phyloP scores from a whole-genome alignment of 2,113 vertebrate species.

The Perccottus glenii region DNA sequence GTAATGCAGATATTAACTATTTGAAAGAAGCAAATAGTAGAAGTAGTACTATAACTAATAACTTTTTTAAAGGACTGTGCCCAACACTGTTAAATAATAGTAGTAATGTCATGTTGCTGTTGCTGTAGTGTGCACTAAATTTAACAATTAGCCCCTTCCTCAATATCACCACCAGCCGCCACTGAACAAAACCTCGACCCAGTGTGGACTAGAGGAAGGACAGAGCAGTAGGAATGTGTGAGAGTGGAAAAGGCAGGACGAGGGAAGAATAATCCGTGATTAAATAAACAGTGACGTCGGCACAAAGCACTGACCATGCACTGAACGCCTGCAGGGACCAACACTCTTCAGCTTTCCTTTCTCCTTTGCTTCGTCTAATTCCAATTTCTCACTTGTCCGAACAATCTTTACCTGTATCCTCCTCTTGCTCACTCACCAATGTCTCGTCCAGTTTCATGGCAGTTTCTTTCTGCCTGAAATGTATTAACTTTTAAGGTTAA shows the following conservation, averaged over 20 bases:
- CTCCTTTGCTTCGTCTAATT: not conserved
- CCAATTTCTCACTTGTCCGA: not conserved
- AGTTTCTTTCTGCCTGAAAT: not conserved
- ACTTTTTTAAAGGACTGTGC: no score
- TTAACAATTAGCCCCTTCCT: no score
- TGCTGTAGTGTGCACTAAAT: no score
- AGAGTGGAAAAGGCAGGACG: slow-evolving; percentile 2
- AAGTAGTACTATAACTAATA: no score
- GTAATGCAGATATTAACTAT: no score
- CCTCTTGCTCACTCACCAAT: not conserved
- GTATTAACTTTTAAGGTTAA: not conserved
- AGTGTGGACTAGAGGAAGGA: not conserved
- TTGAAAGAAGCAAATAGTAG: no score
- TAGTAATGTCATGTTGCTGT: no score
- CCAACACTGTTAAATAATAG: no score
- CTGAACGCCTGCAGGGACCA: slow-evolving; percentile 41
- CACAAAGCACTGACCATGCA: slow-evolving; percentile 27
- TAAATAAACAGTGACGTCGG: slow-evolving; percentile 21
- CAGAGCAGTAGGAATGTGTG: not conserved
- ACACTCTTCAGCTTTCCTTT: no score
- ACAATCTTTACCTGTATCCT: not conserved
- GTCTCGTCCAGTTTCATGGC: not conserved
- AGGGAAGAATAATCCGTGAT: slow-evolving; percentile 30
- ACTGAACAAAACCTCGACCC: no score
- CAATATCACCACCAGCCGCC: no score